Evolutionary conservation across 2,113 vertebrate genomes (phyloP), one percentile per base, ranked within the genome.

Genomic region (Oreochromis niloticus): DNA sequence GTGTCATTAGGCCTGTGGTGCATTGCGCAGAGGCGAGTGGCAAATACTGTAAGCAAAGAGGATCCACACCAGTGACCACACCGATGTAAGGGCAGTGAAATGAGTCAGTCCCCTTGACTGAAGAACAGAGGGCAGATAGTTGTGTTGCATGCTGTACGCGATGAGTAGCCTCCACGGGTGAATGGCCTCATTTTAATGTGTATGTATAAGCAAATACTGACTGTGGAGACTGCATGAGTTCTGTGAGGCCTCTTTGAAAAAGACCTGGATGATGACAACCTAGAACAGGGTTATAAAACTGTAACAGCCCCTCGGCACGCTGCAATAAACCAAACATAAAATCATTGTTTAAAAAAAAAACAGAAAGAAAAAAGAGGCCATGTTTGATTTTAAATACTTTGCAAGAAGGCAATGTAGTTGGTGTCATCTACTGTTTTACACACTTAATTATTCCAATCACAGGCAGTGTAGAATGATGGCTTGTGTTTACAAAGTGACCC

Each of bases 401-500:
- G 36, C 94, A 84, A 96, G 59, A 94, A 96, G 94, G 94, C 95
- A 93, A 92, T 94, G 91, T 93, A 71, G 82, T 93, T 95, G 95
- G 79, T 88, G 82, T 89, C 95, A 80, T 94, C 94, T 96, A 96
- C 96, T 97, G 78, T 97, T 96, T 95, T 95, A 81, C 85, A 95
- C 55, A 86, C 91, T 96, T 96, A 97, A 97, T 97, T 97, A 97
- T 97, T 98, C 95, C 97, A 95, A 95, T 95, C 92, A 95, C 96
- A 96, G 96, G 96, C 96, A 96, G 2, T 48, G 68, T 73, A 96
- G 96, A 95, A 95, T 95, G 85, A 89, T 16, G 93, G 75, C 85
- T 95, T 93, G 89, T 96, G 94, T 96, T 95, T 95, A 95, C 95
- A 96, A 95, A 94, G 90, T 97, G 95, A 94, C 93, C 96, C 96